These are phyloP conservation scores for Cordilura impudica DNA, from an alignment of 2,888 invertebrate genomes.

Conservation along the genomic window DNA sequence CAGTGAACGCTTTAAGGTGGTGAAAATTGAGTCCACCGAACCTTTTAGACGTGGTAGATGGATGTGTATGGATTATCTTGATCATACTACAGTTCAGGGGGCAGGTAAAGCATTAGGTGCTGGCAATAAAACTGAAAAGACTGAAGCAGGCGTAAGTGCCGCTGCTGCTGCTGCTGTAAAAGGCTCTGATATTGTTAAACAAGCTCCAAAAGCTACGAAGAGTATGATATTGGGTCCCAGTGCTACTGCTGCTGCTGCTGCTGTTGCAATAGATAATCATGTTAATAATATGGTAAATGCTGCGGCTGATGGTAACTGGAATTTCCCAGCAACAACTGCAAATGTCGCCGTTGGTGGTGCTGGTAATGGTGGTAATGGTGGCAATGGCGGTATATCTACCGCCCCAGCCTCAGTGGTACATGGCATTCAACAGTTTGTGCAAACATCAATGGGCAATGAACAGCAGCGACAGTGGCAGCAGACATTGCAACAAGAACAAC, in stretches of 20 bases:
- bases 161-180: no score
- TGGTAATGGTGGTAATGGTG: no score
- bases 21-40: slow-evolving; percentile 97
- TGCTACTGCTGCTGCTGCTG: slow-evolving; percentile 65
- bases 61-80: slow-evolving; percentile 96
- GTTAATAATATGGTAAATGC: slow-evolving; percentile 70
- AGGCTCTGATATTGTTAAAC: slow-evolving; percentile 58
- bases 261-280: slow-evolving; percentile 70
- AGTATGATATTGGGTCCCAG: slow-evolving; percentile 74
- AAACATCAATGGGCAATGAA: slow-evolving; percentile 27
- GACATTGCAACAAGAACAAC: slow-evolving; percentile 75
- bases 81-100: slow-evolving; percentile 81
- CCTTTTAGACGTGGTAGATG: slow-evolving; percentile 94
- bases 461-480: slow-evolving; percentile 78
- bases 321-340: slow-evolving; percentile 65
- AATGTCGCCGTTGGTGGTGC: no score
- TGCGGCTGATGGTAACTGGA: slow-evolving; percentile 73
- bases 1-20: slow-evolving; percentile 93
- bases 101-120: slow-evolving; percentile 65
- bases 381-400: slow-evolving; percentile 74
- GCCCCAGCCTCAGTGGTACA: slow-evolving; percentile 76
- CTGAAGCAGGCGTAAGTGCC: slow-evolving; percentile 65
- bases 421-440: slow-evolving; percentile 72
- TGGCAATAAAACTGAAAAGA: slow-evolving; percentile 74
- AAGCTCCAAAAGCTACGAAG: slow-evolving; percentile 72